phyloP scores from a whole-genome alignment of 2,888 invertebrate species.

The Bombyx huttoni region DNA sequence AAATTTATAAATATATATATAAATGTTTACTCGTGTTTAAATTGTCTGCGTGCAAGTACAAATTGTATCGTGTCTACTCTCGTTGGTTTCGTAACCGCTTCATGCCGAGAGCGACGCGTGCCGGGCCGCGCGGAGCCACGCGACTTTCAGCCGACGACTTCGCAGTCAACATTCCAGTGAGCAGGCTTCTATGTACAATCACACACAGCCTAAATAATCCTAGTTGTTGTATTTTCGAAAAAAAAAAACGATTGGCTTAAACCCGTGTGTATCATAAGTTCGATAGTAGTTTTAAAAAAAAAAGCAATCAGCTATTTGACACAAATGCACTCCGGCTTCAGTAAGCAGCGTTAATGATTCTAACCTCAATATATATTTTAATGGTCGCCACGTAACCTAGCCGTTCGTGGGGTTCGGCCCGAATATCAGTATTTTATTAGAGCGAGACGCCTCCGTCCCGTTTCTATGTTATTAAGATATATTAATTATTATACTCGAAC shows the following conservation, averaged over 20 bases:
- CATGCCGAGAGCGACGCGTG: conserved; percentile 39
- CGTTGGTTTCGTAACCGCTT: conserved; percentile 47
- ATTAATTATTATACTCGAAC: conserved; percentile 27
- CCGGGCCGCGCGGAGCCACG: conserved; percentile 37
- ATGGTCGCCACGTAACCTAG: no score
- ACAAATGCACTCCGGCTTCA: background rate
- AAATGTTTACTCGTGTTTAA: conserved; percentile 49
- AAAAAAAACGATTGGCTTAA: conserved; percentile 9
- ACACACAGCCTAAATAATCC: no score
- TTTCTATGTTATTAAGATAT: no score
- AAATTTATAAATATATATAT: conserved; percentile 7
- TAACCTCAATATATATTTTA: no score
- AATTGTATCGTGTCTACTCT: conserved; percentile 59
- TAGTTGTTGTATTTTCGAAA: background rate
- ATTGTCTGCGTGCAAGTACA: conserved; percentile 61
- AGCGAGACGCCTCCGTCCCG: no score
- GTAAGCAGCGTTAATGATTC: no score
- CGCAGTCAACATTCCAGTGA: conserved; percentile 61
- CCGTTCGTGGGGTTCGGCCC: conserved; percentile 17
- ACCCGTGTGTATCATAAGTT: background rate
- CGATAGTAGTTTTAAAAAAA: no score
- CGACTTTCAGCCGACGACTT: conserved; percentile 11
- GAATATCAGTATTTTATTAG: conserved; percentile 36
- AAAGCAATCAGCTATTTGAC: no score
- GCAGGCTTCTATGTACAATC: conserved; percentile 1